Conservation (phyloP, 2,113 vertebrate species). For the cattle (Bos taurus) region ARS-UCD2.0 NC_037337.1:7562501-7563000, state of each 20-base stretch:
- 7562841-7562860: neutral
- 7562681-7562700: neutral
- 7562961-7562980: neutral
- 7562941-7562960: neutral
- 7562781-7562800: neutral
- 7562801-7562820: neutral
- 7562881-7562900: neutral
- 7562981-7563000: neutral
- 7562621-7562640: neutral
- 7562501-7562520: neutral
- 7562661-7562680: neutral
- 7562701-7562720: neutral
- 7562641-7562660: neutral
- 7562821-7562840: neutral
- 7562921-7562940: neutral
- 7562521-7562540: accelerated
- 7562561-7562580: neutral
- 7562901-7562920: neutral
- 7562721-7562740: neutral
- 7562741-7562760: neutral
- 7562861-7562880: neutral
- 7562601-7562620: neutral
- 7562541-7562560: neutral
- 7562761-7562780: neutral
- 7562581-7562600: neutral